A percentile compares a stretch with the other conserved stretches of the same genome.
phyloP scores from a whole-genome alignment of 2,888 invertebrate genomes.

The Polietes domitor region DNA sequence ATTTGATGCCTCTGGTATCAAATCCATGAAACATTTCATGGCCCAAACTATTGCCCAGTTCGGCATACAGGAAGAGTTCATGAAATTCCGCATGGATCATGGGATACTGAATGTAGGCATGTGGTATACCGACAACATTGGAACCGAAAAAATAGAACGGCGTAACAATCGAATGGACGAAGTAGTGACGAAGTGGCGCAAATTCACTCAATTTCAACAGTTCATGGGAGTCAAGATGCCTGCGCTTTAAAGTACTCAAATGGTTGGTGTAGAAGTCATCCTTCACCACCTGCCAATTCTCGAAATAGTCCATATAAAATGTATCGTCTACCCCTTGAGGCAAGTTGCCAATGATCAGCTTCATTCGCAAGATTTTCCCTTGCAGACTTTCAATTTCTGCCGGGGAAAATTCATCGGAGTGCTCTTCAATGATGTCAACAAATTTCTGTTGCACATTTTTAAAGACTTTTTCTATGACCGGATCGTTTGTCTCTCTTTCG shows the following conservation, averaged over 20 bases:
- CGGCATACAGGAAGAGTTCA: constrained; percentile 67
- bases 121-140: constrained; percentile 68
- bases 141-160: constrained; percentile 61
- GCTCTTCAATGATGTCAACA: constrained; percentile 63
- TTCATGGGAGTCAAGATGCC: background rate
- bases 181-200: background rate
- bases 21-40: constrained; percentile 72
- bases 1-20: constrained; percentile 68
- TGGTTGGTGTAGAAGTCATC: constrained; percentile 74
- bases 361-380: constrained; percentile 69
- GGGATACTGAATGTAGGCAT: constrained; percentile 64
- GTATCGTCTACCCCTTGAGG: constrained; percentile 67
- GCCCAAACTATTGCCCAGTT: constrained; percentile 69
- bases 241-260: constrained; percentile 70
- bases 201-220: constrained; percentile 27
- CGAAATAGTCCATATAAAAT: constrained; percentile 68
- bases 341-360: constrained; percentile 74
- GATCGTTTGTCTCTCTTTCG: constrained; percentile 69
- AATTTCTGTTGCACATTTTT: constrained; percentile 71
- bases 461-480: constrained; percentile 71
- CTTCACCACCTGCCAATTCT: constrained; percentile 23
- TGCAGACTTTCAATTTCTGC: constrained; percentile 66
- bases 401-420: constrained; percentile 67
- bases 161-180: background rate
- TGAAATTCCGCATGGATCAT: constrained; percentile 63